Conservation (phyloP, 2,113 vertebrate genomes). For the Anolis sagrei region DNA sequence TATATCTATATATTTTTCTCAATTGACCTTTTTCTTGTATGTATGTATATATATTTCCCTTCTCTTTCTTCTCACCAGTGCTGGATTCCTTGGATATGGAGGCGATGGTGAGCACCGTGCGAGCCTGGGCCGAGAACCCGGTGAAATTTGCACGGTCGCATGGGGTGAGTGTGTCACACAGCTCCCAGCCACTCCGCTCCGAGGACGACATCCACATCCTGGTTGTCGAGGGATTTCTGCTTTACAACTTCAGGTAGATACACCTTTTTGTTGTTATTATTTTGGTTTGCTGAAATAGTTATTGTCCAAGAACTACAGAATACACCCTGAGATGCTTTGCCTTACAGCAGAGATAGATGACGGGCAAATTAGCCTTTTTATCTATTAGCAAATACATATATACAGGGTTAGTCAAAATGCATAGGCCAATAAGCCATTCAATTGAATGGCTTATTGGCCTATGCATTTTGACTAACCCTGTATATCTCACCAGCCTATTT, state of each 20-base stretch:
- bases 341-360: too few relatives aligned
- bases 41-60: neutral
- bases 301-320: too few relatives aligned
- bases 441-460: too few relatives aligned
- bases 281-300: too few relatives aligned
- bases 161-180: slow-evolving; percentile 79
- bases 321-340: too few relatives aligned
- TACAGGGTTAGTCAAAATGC: too few relatives aligned
- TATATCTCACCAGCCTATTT: too few relatives aligned
- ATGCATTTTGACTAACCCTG: too few relatives aligned
- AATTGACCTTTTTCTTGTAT: neutral
- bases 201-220: slow-evolving; percentile 82
- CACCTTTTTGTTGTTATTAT: neutral
- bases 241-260: slow-evolving; percentile 90
- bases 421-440: too few relatives aligned
- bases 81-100: slow-evolving; percentile 91
- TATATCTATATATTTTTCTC: neutral
- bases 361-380: too few relatives aligned
- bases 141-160: slow-evolving; percentile 94
- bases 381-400: too few relatives aligned
- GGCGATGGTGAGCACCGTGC: slow-evolving; percentile 93
- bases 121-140: slow-evolving; percentile 87
- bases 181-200: slow-evolving; percentile 59
- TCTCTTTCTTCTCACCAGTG: slow-evolving; percentile 73
- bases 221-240: slow-evolving; percentile 94